Base-by-base conservation (phyloP, 2,797 vertebrate species). In the Ispidina lecontei region DNA sequence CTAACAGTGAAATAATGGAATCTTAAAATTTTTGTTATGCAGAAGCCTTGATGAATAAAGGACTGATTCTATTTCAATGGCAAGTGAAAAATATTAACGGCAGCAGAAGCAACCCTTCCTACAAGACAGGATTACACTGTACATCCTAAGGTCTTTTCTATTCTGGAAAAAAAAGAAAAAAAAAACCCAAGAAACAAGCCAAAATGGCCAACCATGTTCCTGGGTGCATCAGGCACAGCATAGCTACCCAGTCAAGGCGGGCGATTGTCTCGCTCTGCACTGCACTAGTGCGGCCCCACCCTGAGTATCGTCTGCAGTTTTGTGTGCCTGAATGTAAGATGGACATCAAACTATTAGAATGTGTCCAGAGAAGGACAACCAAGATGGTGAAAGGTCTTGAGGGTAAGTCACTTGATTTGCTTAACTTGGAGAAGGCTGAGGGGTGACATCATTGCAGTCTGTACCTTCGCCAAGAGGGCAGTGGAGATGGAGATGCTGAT, bases 191-290 rank as follows among this genome's bases (percentile, higher is more conserved):
- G 4, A 58, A 85, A n/a, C 7, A 75, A 41, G 8, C 6, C 29
- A 33, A 71, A 70, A 65, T 3, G 10, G 31, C 12, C 49, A 64
- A 28, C n/a, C 0, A 0, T 44, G 22, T 44, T 15, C 31, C 44
- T 26, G 41, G 28, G 3, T 70, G 7, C 9, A 31, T 39, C 31
- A 63, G 31, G 41, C 6, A 47, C 14, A 55, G 28, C 69, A 58
- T 37, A 58, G 26, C 18, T 35, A 35, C 10, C 12, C 1, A 1
- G 26, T 37, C 0, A 1, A 51, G 6, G 35, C 6, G 44, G 31
- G 7, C 18, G 14, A 37, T 8, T 46, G 26, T n/a, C 14, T 7
- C 18, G 26, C 26, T 52, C 62, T 59, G 11, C 26, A 19, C 31
- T 60, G 18, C 43, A 16, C 10, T 43, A n/a, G 14, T 22, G n/a